Base-by-base conservation (phyloP, 2,797 vertebrate species). In the Ptychobarbus kaznakovi region DNA sequence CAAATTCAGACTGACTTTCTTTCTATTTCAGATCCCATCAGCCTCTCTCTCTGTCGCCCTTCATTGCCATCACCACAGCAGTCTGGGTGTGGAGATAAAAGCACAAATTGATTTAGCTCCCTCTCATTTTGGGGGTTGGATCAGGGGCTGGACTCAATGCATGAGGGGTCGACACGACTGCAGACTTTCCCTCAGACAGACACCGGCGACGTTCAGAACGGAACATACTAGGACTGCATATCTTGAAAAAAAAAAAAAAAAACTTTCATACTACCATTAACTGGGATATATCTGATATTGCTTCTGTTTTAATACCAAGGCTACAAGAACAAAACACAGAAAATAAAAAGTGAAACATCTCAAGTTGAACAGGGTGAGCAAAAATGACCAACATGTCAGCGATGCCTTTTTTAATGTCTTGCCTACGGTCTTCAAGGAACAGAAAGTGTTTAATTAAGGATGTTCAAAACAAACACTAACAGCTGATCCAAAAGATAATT, bases 71-170 rank as follows among this genome's bases (percentile, higher is more conserved):
- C 53, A 83, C 56, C 44, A 86, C 88, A 25, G 85, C 73, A 22
- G 92, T 87, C 87, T 88, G 85, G 68, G 90, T 86, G 86, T 74
- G 87, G 83, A 92, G 88, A 92, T 90, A 92, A 93, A 93, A 85
- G 69, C 66, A 78, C 56, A 28, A 89, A 88, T 91, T 58, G 83
- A 88, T 88, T 92, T 89, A 86, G 42, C 66, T 89, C 66, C 89
- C 79, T 46, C 79, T 83, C 91, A 68, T 87, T 86, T 86, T 76
- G 79, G 61, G 56, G 84, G 20, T 53, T 78, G 78, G 69, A 18
- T n/a, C 80, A 53, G 65, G 80, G 84, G 63, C 28, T 86, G 90
- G 92, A 90, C 28, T 92, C 90, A 90, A 82, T 90, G 78, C 18
- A 0, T 56, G 89, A 86, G 87, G 89, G 84, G 90, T 82, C 65